These are phyloP conservation scores for Dendroctonus valens DNA, from an alignment of 1,140 invertebrate genomes.

Conservation along the genomic window DNA sequence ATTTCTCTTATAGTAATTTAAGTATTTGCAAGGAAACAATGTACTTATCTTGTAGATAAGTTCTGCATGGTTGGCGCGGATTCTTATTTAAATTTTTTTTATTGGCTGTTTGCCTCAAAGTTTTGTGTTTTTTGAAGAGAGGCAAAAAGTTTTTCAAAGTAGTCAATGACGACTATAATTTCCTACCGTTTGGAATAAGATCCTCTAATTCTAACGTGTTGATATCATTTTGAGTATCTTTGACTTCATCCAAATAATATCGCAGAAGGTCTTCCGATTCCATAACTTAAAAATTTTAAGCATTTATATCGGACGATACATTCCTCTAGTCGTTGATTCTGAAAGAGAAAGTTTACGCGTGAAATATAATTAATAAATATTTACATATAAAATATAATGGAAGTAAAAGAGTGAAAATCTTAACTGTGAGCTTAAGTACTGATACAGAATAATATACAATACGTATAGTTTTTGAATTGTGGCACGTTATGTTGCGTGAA, in stretches of 20 bases:
- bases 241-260: slow-evolving; percentile 46
- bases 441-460: background rate
- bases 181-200: slow-evolving; percentile 42
- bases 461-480: background rate
- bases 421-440: background rate
- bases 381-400: slow-evolving; percentile 2
- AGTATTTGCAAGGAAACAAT: no score
- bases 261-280: slow-evolving; percentile 43
- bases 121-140: no score
- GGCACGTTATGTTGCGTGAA: background rate
- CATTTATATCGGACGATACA: slow-evolving; percentile 28
- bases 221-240: slow-evolving; percentile 43
- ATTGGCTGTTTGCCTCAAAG: no score
- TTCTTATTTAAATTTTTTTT: no score
- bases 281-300: slow-evolving; percentile 33
- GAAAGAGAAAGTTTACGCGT: slow-evolving; percentile 20
- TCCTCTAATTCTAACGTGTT: slow-evolving; percentile 42
- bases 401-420: background rate
- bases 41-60: no score
- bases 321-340: slow-evolving; percentile 12
- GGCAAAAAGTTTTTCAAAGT: no score
- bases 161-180: no score
- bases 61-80: no score
- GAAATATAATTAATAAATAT: slow-evolving; percentile 13
- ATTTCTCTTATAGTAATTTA: no score